A percentile compares a stretch with the other conserved stretches of the same genome.
These are phyloP conservation scores for Armadillidium nasatum DNA, from an alignment of 1,140 invertebrate species.

Conservation along the genomic window DNA sequence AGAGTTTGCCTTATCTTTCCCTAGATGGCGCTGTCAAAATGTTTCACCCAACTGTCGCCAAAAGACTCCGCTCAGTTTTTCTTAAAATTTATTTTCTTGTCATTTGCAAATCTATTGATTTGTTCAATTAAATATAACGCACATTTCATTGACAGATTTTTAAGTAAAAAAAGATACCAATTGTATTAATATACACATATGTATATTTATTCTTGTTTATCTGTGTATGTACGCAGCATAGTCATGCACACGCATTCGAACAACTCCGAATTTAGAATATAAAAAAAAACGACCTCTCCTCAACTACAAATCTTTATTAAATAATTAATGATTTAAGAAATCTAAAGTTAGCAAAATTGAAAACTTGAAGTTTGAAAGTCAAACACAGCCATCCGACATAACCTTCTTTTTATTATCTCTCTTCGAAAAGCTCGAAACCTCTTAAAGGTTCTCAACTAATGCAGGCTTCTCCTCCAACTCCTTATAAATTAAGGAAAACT, in stretches of 20 bases:
- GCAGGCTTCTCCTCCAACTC: not conserved
- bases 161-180: not conserved
- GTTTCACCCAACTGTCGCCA: constrained; percentile 8
- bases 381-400: not conserved
- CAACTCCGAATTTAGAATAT: too few species aligned
- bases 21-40: constrained; percentile 6
- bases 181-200: too few species aligned
- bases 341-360: constrained; percentile 10
- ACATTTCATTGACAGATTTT: not conserved
- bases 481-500: constrained; percentile 4
- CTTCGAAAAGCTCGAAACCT: not conserved
- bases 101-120: not conserved
- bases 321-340: not conserved
- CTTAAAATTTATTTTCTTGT: not conserved
- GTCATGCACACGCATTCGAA: too few species aligned
- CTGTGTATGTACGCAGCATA: not conserved
- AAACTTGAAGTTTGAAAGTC: constrained; percentile 12
- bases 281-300: too few species aligned
- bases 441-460: not conserved
- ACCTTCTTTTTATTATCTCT: not conserved
- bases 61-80: not conserved
- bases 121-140: constrained; percentile 4
- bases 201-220: not conserved
- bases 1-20: constrained; percentile 9
- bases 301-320: not conserved